These are phyloP conservation scores for Hyperopisus bebe DNA, from an alignment of 2,113 vertebrate genomes.

Conservation along the genomic window DNA sequence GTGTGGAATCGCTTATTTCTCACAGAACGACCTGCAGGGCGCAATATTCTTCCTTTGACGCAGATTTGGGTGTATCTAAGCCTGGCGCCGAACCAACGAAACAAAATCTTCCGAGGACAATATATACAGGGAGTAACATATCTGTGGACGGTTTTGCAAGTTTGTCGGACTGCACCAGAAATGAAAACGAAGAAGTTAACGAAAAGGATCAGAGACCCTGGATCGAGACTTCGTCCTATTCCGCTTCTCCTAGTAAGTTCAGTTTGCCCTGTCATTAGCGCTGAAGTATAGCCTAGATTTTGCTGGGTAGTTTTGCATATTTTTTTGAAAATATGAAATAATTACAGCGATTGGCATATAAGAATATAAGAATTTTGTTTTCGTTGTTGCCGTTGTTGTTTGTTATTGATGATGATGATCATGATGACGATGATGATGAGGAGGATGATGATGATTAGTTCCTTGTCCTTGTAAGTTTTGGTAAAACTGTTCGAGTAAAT, in stretches of 20 bases:
- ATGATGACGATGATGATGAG: neutral
- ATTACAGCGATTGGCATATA: neutral
- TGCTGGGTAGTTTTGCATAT: neutral
- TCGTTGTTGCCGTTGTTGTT: neutral
- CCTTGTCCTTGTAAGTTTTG: neutral
- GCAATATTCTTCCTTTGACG: slow-evolving; percentile 43
- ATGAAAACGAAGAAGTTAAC: slow-evolving; percentile 49
- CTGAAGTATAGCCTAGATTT: neutral
- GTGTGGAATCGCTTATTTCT: slow-evolving; percentile 72
- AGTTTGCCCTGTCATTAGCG: neutral
- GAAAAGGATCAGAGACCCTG: slow-evolving; percentile 62
- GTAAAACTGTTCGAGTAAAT: neutral
- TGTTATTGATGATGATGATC: neutral
- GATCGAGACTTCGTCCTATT: slow-evolving; percentile 55
- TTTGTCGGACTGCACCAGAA: slow-evolving; percentile 45
- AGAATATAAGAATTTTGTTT: neutral
- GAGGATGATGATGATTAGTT: neutral
- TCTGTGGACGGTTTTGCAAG: slow-evolving; percentile 48
- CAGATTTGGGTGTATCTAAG: slow-evolving; percentile 36
- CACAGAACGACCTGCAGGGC: slow-evolving; percentile 60
- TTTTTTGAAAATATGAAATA: neutral
- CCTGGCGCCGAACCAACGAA: slow-evolving; percentile 36
- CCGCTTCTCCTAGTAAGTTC: slow-evolving; percentile 61
- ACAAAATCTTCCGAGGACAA: slow-evolving; percentile 55
- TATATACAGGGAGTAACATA: slow-evolving; percentile 49